Base-by-base conservation (phyloP, 1,140 invertebrate genomes). In the Dendrolimus kikuchii region DNA sequence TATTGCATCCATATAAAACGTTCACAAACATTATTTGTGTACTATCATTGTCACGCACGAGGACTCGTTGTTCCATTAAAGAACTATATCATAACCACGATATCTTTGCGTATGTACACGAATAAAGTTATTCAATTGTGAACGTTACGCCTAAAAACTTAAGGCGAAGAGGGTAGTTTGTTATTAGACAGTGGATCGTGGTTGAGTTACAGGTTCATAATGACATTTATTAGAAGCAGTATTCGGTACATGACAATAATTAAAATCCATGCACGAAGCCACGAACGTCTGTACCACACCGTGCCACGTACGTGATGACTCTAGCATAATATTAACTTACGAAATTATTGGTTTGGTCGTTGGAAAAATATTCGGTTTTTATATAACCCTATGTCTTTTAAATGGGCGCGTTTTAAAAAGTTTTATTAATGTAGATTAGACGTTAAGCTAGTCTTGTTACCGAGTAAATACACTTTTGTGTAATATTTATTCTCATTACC, bases 191-290 rank as follows among this genome's bases (percentile, higher is more conserved):
- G 6, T n/a, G 23, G 50, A 57, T 56, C 51, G 60, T 81, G 67
- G 76, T 55, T 49, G 49, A 47, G 55, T 60, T 70, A 66, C 59
- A 71, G 71, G 65, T 75, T 81, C 73, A 74, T 85, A 85, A 85
- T 85, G 81, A 85, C 81, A 85, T 85, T 85, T 85, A 82, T 82
- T 85, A 85, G 77, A 68, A 79, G 77, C 60, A 73, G 77, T 81
- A 81, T 85, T 78, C 68, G 69, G 78, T 85, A 85, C 81, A 85
- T 82, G 79, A 82, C 62, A 85, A 82, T 85, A 85, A 85, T 85
- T 85, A 85, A 85, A 85, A 85, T 70, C 70, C 69, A 85, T 85
- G 81, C 81, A 85, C 81, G 81, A 81, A 82, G 57, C 79, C 81
- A 85, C 81, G 81, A 81, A 82, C 57, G 54, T 52, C 60, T 65